phyloP scores from a whole-genome alignment of 2,888 invertebrate genomes.

The Leptopterna dolabrata region DNA sequence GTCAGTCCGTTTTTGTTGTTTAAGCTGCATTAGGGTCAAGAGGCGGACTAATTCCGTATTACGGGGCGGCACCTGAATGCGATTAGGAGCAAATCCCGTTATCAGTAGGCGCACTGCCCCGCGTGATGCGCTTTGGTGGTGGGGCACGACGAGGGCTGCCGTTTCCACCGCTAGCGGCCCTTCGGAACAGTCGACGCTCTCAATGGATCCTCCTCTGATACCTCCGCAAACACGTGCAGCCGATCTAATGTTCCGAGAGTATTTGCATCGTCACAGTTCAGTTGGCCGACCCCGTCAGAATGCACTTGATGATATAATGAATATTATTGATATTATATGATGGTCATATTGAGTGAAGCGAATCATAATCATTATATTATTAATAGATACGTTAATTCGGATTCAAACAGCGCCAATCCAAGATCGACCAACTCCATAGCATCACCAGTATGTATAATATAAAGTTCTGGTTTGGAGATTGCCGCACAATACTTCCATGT shows the following conservation, averaged over 20 bases:
- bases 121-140: constrained; percentile 34
- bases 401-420: no score
- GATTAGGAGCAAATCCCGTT: constrained; percentile 46
- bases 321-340: no score
- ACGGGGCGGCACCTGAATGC: constrained; percentile 45
- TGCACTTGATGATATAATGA: neutral
- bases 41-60: constrained; percentile 52
- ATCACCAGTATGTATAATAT: no score
- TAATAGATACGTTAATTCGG: no score
- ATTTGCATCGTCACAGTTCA: neutral
- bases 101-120: constrained; percentile 37
- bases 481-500: no score
- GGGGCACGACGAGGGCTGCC: neutral
- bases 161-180: neutral
- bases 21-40: constrained; percentile 56
- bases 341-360: no score
- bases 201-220: neutral
- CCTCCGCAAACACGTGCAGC: neutral
- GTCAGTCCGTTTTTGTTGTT: constrained; percentile 50
- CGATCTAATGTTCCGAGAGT: neutral
- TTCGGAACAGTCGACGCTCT: neutral
- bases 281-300: neutral
- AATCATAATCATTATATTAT: no score
- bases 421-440: no score
- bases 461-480: no score